Evolutionary conservation across 2,888 invertebrate species (phyloP).

Genomic region (Embidobia sp.): DNA sequence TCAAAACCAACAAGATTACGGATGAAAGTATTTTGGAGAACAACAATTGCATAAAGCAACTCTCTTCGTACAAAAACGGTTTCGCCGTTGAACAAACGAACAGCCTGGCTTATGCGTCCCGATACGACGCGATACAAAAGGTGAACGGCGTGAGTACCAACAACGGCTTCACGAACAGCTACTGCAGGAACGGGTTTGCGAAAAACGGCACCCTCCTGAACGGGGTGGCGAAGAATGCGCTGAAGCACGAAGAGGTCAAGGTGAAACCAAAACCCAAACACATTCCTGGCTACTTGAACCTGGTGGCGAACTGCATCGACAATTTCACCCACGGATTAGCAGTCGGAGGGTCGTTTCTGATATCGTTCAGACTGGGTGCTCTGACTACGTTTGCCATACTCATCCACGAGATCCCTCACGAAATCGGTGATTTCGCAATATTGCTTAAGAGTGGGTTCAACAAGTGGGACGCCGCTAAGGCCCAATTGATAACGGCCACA

Average conservation of each 20-base stretch:
- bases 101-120: conserved; percentile 21
- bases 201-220: conserved; percentile 59
- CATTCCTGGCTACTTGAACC: conserved; percentile 93
- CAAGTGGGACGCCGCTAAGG: conserved; percentile 96
- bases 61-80: conserved; percentile 17
- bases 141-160: conserved; percentile 10
- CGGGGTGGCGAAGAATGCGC: neutral
- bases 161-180: conserved; percentile 24
- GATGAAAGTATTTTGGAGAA: conserved; percentile 32
- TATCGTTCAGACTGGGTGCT: conserved; percentile 93
- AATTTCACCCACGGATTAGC: conserved; percentile 99
- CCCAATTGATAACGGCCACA: conserved; percentile 94
- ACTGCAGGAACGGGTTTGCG: conserved; percentile 2
- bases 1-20: conserved; percentile 28
- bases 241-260: conserved; percentile 33
- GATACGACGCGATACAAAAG: conserved; percentile 4
- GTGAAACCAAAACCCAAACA: conserved; percentile 69
- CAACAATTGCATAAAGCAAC: conserved; percentile 34
- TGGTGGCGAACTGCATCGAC: conserved; percentile 97
- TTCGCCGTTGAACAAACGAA: conserved; percentile 31
- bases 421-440: conserved; percentile 99
- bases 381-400: conserved; percentile 95
- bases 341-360: conserved; percentile 97
- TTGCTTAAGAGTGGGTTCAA: conserved; percentile 95
- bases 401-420: conserved; percentile 99